These are phyloP conservation scores for Tonatia bakeri DNA, from an alignment of 2,113 vertebrate species.

Conservation along the genomic window DNA sequence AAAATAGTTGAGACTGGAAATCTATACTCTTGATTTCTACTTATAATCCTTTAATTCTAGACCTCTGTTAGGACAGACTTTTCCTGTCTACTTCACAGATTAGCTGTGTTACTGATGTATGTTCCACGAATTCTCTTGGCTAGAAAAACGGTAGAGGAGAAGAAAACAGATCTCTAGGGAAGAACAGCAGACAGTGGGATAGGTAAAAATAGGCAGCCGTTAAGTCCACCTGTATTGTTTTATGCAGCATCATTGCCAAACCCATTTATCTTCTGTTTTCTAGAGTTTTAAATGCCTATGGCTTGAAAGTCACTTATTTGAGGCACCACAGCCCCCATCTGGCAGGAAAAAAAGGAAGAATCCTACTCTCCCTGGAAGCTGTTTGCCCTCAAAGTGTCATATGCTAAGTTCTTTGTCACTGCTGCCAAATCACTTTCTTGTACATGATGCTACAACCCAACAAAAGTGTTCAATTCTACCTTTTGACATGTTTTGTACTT, in stretches of 20 bases:
- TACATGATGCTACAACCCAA: neutral
- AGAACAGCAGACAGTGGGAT: neutral
- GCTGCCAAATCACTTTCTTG: slow-evolving; percentile 4
- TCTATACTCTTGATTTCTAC: neutral
- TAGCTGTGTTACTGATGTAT: slow-evolving; percentile 11
- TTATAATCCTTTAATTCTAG: neutral
- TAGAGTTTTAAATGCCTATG: slow-evolving; percentile 42
- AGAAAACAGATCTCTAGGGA: slow-evolving; percentile 6
- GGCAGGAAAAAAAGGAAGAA: neutral
- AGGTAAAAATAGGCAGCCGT: slow-evolving; percentile 44
- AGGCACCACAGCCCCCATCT: neutral
- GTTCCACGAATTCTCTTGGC: slow-evolving; percentile 18
- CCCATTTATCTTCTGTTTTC: slow-evolving; percentile 43
- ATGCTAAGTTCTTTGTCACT: slow-evolving; percentile 50
- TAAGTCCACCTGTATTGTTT: neutral
- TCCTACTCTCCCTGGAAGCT: neutral
- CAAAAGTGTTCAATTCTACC: slow-evolving; percentile 13
- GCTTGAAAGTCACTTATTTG: slow-evolving; percentile 40
- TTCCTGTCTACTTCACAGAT: slow-evolving; percentile 2
- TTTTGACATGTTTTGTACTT: slow-evolving; percentile 33
- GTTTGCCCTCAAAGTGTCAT: slow-evolving; percentile 54
- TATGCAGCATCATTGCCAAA: slow-evolving; percentile 34
- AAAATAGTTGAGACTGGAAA: neutral
- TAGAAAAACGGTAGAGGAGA: slow-evolving; percentile 32
- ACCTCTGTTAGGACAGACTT: neutral